Evolutionary conservation across 2,888 invertebrate species (phyloP), one percentile per base, ranked within the genome.

Genomic region (Meandrusa payeni): DNA sequence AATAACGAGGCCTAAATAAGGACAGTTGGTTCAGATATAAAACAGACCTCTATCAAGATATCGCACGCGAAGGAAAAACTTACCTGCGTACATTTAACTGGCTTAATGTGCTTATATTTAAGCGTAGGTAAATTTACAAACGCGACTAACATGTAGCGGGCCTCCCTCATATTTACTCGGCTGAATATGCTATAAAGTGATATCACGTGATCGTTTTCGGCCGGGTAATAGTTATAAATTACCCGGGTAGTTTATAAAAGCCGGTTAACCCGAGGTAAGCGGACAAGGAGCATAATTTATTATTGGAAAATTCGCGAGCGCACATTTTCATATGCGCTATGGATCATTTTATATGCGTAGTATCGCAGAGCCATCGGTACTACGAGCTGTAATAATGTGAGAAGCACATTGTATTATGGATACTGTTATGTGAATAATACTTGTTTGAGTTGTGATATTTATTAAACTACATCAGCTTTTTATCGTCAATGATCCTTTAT

Each of bases 181-280:
- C 57, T 69, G 82, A 85, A 83, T 82, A 82, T 70, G 79, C 83
- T 76, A 85, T 85, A 85, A 85, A 85, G 82, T 85, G 82, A 86
- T 85, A 85, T 82, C 83, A 81, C 83, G 78, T 85, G 86, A 86
- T 83, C 85, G 85, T 75, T 80, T 78, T 75, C 77, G 72, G 67
- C 68, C 70, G 79, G 81, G 83, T 86, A 85, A 85, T 86, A 85
- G 86, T 87, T 87, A 87, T 87, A 87, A 86, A 87, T 83, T 87
- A 87, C 81, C 69, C 61, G 76, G 81, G 80, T 85, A 85, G 82
- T 87, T 87, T 87, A 87, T 87, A 87, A 87, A 86, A 85, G 85
- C 86, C 85, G 82, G 85, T 87, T 86, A 86, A 83, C 86, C 83
- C 80, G 80, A 82, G 85, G 86, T 86, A 83, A 81, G 82, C 79